Evolutionary conservation across 2,113 vertebrate species (phyloP), one percentile per base, ranked within the genome.

Genomic region (Beaufortia kweichowensis): DNA sequence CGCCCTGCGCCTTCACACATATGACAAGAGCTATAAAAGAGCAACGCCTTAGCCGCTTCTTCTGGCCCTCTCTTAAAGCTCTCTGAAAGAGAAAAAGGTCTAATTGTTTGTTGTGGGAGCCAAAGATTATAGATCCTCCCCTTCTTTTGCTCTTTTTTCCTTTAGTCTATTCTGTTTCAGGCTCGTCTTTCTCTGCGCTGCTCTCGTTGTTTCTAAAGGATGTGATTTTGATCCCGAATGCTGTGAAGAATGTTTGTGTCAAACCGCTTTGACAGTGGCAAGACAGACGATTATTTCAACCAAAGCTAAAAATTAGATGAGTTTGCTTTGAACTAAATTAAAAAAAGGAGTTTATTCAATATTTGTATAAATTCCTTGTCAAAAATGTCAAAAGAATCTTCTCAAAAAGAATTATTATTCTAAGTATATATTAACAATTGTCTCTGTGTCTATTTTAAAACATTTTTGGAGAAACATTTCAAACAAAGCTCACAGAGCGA

Each of bases 41-140:
- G 84, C 87, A 87, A 88, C 80, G 83, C 87, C 88, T 82, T 85
- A 35, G 75, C 85, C 79, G 78, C 84, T 79, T 79, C 76, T 73
- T 66, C 57, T 28, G 48, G 70, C 41, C 84, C 85, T 72, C 78
- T 77, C 65, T 77, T 80, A 78, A 82, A 83, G 35, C 62, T 76
- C 70, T 79, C 77, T 90, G 85, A 90, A 85, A 87, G 85, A 90
- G 90, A 89, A 65, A 55, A 76, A 69, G 89, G 76, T 89, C 88
- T 92, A 92, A 92, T 92, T 93, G 92, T 93, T 93, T 92, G 90
- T 93, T 92, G 90, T 92, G 90, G 89, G 91, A 91, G 86, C 89
- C 88, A 89, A 91, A 91, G 88, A 90, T 92, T 89, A 89, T 87
- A 89, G 87, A 88, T 84, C 85, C 86, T 88, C 71, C 76, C 59